A percentile compares a stretch with the other conserved stretches of the same genome.
Evolutionary conservation across 2,888 invertebrate genomes (phyloP).

Genomic region (Apantesis nais): DNA sequence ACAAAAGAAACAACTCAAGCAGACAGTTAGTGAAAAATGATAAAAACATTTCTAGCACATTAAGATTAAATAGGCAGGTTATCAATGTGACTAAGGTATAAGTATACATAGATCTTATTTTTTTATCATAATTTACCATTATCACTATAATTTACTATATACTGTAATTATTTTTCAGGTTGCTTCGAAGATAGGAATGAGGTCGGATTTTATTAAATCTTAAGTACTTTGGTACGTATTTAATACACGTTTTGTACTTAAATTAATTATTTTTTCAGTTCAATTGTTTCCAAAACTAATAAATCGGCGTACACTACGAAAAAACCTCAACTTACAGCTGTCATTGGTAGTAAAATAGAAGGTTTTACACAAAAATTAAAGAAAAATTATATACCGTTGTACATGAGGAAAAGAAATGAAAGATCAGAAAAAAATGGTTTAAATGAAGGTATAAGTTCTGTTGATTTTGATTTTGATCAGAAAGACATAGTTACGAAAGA

Average conservation of each 20-base stretch:
- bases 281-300: constrained; percentile 48
- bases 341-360: constrained; percentile 41
- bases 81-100: constrained; percentile 52
- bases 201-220: constrained; percentile 46
- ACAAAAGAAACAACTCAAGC: neutral
- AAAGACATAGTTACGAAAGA: constrained; percentile 31
- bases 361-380: constrained; percentile 31
- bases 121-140: neutral
- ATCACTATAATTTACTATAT: no score
- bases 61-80: constrained; percentile 29
- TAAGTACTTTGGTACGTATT: neutral
- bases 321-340: constrained; percentile 39
- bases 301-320: constrained; percentile 50
- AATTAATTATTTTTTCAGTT: constrained; percentile 50
- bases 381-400: constrained; percentile 59
- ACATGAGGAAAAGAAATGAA: constrained; percentile 52
- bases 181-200: constrained; percentile 55
- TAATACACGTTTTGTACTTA: neutral
- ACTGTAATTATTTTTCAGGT: constrained; percentile 57
- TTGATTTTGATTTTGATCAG: constrained; percentile 30
- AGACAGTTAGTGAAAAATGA: constrained; percentile 6
- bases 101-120: neutral
- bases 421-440: constrained; percentile 36
- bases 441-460: constrained; percentile 47
- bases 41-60: constrained; percentile 27